A percentile compares a stretch with the other conserved stretches of the same genome.
These are phyloP conservation scores for Trissoscelio sp. DNA, from an alignment of 2,888 invertebrate genomes.

Conservation along the genomic window DNA sequence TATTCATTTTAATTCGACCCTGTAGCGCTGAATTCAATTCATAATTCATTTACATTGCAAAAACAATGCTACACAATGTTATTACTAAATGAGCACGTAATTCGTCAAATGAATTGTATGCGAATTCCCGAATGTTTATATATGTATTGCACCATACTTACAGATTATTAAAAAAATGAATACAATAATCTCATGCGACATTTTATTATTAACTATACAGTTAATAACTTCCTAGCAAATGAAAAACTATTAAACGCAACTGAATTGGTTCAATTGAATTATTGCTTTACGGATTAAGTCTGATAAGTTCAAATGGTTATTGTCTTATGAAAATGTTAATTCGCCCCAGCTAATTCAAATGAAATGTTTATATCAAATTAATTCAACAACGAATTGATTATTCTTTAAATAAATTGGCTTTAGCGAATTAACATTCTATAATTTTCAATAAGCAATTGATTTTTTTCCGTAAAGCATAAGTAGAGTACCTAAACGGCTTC, in stretches of 20 bases:
- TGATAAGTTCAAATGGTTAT: not conserved
- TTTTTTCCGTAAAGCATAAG: no score
- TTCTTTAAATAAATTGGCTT: no score
- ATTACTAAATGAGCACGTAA: constrained; percentile 28
- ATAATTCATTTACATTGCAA: constrained; percentile 31
- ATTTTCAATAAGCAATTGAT: no score
- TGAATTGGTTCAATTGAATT: no score
- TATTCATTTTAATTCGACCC: constrained; percentile 51
- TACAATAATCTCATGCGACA: constrained; percentile 20
- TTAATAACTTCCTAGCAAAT: constrained; percentile 12
- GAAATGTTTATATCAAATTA: no score
- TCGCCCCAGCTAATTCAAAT: no score
- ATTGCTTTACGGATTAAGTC: no score
- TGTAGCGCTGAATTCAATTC: constrained; percentile 16
- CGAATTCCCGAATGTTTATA: constrained; percentile 24
- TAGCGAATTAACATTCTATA: no score
- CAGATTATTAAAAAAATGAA: constrained; percentile 31
- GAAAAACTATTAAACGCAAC: no score
- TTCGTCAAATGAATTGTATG: constrained; percentile 12
- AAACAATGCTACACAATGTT: constrained; percentile 4
- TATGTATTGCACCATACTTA: constrained; percentile 53
- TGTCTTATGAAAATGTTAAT: no score
- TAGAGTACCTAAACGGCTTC: no score
- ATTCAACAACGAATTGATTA: no score
- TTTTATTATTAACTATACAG: constrained; percentile 29